Evolutionary conservation across 2,888 invertebrate genomes (phyloP).

Genomic region (Acholoe squamosa): DNA sequence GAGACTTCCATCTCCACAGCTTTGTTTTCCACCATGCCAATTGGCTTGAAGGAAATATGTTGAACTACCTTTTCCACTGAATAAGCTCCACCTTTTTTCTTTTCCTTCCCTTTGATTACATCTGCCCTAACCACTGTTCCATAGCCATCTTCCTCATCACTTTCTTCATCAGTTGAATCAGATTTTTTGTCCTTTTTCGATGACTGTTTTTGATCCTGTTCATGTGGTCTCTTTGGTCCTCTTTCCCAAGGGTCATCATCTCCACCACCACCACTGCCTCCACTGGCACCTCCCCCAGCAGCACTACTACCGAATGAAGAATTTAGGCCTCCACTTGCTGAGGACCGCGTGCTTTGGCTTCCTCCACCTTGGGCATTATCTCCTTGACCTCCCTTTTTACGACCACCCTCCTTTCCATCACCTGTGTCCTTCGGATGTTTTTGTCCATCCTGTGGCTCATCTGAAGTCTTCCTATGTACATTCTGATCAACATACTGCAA

Average conservation of each 20-base stretch:
- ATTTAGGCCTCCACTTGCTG: background rate
- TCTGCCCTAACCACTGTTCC: conserved; percentile 51
- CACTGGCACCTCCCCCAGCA: background rate
- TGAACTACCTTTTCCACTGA: conserved; percentile 35
- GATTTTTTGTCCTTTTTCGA: conserved; percentile 42
- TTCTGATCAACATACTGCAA: too few relatives aligned
- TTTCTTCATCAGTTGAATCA: conserved; percentile 6
- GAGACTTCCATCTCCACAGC: conserved; percentile 12
- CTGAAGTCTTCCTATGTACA: too few relatives aligned
- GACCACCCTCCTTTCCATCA: conserved; percentile 32
- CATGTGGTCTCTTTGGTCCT: conserved; percentile 22
- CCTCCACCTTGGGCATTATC: background rate
- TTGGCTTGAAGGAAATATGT: conserved; percentile 41
- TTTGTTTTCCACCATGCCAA: conserved; percentile 45
- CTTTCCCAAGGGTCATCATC: conserved; percentile 60
- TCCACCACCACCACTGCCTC: conserved; percentile 19
- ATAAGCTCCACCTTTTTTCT: background rate
- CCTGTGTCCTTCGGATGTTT: conserved; percentile 29
- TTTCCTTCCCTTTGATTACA: background rate
- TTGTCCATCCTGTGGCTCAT: conserved; percentile 43
- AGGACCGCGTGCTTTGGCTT: background rate
- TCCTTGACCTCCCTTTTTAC: background rate
- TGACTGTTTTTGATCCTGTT: background rate
- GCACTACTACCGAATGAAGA: background rate
- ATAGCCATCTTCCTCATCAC: conserved; percentile 49